Percentiles rank a stretch among this genome's conserved stretches.
These are phyloP conservation scores for Ryuthela nishihirai DNA, from an alignment of 2,888 invertebrate species.

Conservation along the genomic window DNA sequence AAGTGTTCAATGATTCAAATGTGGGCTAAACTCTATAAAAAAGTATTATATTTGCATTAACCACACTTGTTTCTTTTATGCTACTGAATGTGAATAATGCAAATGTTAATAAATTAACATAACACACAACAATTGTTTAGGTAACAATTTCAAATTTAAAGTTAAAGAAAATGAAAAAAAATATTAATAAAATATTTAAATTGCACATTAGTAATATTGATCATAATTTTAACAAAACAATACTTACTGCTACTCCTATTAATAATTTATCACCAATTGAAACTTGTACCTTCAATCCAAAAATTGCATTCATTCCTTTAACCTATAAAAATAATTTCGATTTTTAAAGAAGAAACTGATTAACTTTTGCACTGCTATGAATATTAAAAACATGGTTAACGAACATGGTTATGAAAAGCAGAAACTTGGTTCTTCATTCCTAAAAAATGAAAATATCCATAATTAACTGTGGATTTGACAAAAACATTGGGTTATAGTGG, in stretches of 20 bases:
- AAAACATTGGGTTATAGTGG: too few species aligned
- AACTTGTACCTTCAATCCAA: constrained; percentile 74
- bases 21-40: too few species aligned
- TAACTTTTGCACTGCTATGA: too few species aligned
- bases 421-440: too few species aligned
- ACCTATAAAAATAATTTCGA: constrained; percentile 50
- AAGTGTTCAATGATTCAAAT: too few species aligned
- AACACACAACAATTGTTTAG: not conserved
- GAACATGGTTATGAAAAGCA: too few species aligned
- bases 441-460: too few species aligned
- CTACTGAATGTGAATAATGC: too few species aligned
- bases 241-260: constrained; percentile 68
- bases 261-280: constrained; percentile 83
- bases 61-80: too few species aligned
- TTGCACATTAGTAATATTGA: not conserved
- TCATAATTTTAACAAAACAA: not conserved
- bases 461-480: too few species aligned
- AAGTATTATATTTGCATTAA: too few species aligned
- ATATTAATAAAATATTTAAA: not conserved
- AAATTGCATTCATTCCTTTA: constrained; percentile 91
- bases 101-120: not conserved
- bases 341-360: not conserved
- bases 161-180: not conserved
- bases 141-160: not conserved
- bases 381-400: too few species aligned